Conservation (phyloP, 2,888 invertebrate species). For the Liposcelis brunnea region DNA sequence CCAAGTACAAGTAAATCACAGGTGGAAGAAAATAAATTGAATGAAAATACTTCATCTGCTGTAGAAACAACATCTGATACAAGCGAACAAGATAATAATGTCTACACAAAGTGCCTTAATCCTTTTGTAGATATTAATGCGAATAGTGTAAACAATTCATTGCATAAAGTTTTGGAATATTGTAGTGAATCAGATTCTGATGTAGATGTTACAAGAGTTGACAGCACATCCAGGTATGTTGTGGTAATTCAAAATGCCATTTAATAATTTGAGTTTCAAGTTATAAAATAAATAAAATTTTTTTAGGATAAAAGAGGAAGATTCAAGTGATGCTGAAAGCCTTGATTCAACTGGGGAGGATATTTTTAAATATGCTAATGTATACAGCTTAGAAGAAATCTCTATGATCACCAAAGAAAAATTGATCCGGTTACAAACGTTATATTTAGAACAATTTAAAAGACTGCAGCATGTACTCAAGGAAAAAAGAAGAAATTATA, state of each 20-base stretch:
- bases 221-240: conserved; percentile 34
- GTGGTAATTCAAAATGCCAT: too few relatives aligned
- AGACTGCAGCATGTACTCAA: conserved; percentile 52
- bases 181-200: conserved; percentile 61
- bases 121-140: conserved; percentile 36
- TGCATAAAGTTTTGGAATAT: conserved; percentile 44
- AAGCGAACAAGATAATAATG: too few relatives aligned
- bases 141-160: conserved; percentile 32
- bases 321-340: conserved; percentile 60
- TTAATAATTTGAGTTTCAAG: too few relatives aligned
- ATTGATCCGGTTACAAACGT: conserved; percentile 53
- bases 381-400: conserved; percentile 78
- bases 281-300: neutral
- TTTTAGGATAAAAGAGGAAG: conserved; percentile 29
- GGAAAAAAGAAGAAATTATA: conserved; percentile 54
- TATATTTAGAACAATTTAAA: conserved; percentile 69
- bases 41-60: conserved; percentile 13
- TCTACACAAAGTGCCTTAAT: conserved; percentile 11
- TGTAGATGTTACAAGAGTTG: conserved; percentile 42
- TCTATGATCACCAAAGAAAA: conserved; percentile 57
- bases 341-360: conserved; percentile 61
- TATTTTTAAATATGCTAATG: conserved; percentile 63
- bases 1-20: too few relatives aligned
- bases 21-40: too few relatives aligned
- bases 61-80: neutral